These are phyloP conservation scores for Hemibagrus wyckioides DNA, from an alignment of 2,113 vertebrate species.

Conservation along the genomic window DNA sequence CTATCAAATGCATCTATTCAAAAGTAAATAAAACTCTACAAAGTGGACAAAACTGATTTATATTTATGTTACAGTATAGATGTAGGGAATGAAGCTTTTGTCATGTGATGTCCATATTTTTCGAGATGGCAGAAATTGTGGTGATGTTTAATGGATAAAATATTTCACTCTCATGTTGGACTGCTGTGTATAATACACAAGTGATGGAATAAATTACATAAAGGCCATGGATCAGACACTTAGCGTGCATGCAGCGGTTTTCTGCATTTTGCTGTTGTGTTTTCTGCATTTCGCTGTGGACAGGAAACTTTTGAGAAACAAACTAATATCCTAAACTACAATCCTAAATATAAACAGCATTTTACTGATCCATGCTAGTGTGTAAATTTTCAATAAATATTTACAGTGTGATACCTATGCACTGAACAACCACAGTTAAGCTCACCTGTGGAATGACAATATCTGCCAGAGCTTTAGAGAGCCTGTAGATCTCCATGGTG, in stretches of 20 bases:
- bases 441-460: conserved; percentile 90
- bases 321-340: background rate
- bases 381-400: background rate
- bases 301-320: background rate
- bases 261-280: too few species aligned
- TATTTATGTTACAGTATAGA: background rate
- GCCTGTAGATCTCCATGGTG: conserved; percentile 87
- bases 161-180: background rate
- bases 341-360: background rate
- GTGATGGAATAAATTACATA: background rate
- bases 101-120: background rate
- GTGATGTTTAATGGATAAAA: background rate
- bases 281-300: background rate
- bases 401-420: background rate
- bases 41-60: background rate
- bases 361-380: background rate
- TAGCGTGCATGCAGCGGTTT: background rate
- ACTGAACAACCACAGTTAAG: conserved; percentile 30
- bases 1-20: background rate
- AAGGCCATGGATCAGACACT: background rate
- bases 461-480: conserved; percentile 87
- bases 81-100: background rate
- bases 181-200: background rate
- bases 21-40: background rate
- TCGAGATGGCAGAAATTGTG: background rate